Percentiles rank a stretch among this genome's conserved stretches.
Evolutionary conservation across 2,888 invertebrate genomes (phyloP).

Genomic region (Ormyrus rosae): DNA sequence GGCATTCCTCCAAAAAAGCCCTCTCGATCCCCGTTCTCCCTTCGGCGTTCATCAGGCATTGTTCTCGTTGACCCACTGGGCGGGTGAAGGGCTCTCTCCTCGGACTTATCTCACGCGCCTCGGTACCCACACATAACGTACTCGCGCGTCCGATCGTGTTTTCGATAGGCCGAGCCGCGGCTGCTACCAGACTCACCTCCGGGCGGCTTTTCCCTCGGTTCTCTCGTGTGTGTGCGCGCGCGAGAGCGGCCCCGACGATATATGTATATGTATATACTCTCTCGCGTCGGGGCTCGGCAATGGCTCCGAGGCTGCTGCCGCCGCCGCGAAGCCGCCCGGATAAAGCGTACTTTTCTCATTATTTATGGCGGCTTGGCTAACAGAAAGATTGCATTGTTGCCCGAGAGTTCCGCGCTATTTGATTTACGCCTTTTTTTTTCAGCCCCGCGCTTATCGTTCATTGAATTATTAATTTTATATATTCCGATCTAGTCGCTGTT

Average conservation of each 20-base stretch:
- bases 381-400: neutral
- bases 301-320: neutral
- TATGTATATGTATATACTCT: no score
- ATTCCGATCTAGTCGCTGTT: no score
- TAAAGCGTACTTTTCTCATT: slow-evolving; percentile 8
- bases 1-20: no score
- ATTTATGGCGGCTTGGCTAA: slow-evolving; percentile 19
- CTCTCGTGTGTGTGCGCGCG: neutral
- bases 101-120: slow-evolving; percentile 37
- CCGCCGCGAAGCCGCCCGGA: neutral
- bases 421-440: no score
- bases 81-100: slow-evolving; percentile 47
- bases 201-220: slow-evolving; percentile 13
- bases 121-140: neutral
- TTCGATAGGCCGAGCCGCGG: slow-evolving; percentile 35
- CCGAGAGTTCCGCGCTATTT: no score
- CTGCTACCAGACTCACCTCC: slow-evolving; percentile 10
- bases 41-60: no score
- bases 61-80: neutral
- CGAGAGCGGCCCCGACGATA: no score
- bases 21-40: no score
- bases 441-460: no score
- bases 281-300: no score
- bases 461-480: no score
- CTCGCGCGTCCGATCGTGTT: slow-evolving; percentile 44